Evolutionary conservation across 2,113 vertebrate genomes (phyloP), one percentile per base, ranked within the genome.

Genomic region (Zingel zingel): DNA sequence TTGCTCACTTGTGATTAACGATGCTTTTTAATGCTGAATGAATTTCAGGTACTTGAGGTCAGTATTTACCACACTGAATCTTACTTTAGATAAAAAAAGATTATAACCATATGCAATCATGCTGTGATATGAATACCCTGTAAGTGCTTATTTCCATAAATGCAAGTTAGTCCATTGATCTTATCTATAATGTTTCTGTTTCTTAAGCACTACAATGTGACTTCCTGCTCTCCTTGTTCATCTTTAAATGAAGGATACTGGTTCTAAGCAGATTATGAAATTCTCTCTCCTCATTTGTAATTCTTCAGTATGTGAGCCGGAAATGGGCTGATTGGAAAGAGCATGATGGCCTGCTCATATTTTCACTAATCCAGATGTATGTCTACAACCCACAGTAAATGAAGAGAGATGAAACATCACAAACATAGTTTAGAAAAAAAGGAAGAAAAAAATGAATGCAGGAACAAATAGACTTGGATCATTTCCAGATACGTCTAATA

Each of bases 101-200:
- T 86, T 86, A 83, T 81, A 87, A 84, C 75, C 45, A 79, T 77
- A 86, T 77, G 76, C 79, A 87, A 76, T 81, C 73, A 88, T 66
- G 80, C 64, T 82, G 19, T 74, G 66, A 81, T 88, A 89, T 92
- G 88, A 91, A 91, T 87, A 90, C 73, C 74, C 81, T 51, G 53
- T 89, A 85, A 92, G 93, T 93, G 90, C 87, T 89, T 83, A 74
- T 94, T 94, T 93, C 93, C 88, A 91, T 92, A 94, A 94, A 92
- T 87, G 58, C 81, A 89, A 84, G 85, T 70, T 84, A 88, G 87
- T 86, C 87, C 87, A 91, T 92, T 86, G 23, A 88, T 93, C 92
- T 93, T 91, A 58, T 79, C 77, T 85, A n/a, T 86, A 80, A 82
- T 86, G 74, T 47, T 21, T 80, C 61, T 71, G 19, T 83, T 63